phyloP scores from a whole-genome alignment of 2,888 invertebrate species.

The Biston stratarius region DNA sequence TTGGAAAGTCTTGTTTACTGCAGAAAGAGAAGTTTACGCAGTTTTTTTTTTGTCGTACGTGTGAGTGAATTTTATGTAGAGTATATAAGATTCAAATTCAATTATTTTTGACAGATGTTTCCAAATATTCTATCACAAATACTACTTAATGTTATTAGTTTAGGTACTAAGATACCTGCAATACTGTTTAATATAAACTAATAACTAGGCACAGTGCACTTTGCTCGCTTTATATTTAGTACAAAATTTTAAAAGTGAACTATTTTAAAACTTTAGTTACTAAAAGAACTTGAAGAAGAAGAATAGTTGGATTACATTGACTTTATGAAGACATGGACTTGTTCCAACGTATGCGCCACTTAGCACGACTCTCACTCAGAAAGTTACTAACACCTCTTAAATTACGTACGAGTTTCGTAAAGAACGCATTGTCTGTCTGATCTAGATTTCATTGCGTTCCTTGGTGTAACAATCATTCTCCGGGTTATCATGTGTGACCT shows the following conservation, averaged over 20 bases:
- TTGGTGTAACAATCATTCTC: slow-evolving; percentile 55
- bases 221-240: no score
- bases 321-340: background rate
- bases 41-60: background rate
- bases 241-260: no score
- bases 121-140: no score
- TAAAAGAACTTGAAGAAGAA: background rate
- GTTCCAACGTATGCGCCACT: slow-evolving; percentile 74
- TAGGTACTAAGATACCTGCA: no score
- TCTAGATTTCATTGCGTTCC: slow-evolving; percentile 77
- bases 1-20: background rate
- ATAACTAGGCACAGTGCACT: no score
- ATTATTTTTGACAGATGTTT: no score
- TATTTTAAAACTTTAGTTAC: background rate
- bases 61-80: no score
- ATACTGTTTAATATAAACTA: no score
- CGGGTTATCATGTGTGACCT: slow-evolving; percentile 60
- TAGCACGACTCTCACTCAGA: slow-evolving; percentile 78
- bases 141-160: no score
- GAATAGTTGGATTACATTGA: background rate
- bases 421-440: slow-evolving; percentile 78
- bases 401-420: slow-evolving; percentile 79
- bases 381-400: slow-evolving; percentile 74
- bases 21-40: background rate
- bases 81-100: no score